Percentiles rank a stretch among this genome's conserved stretches.
phyloP scores from a whole-genome alignment of 2,797 vertebrate species.

The Aeoliscus strigatus region DNA sequence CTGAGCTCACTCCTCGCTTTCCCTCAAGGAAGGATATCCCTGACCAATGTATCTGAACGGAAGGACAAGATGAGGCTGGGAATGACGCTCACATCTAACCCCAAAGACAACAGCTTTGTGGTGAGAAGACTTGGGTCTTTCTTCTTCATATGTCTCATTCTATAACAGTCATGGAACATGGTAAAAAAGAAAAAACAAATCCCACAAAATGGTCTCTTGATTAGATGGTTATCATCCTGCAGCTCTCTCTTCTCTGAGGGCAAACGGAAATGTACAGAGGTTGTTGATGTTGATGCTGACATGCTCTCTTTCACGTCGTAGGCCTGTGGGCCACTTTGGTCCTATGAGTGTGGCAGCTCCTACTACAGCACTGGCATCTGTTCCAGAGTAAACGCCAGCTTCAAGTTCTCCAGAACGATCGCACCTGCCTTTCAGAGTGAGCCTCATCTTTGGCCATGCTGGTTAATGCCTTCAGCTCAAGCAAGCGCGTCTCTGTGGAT shows the following conservation, averaged over 20 bases:
- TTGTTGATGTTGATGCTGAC: conserved; percentile 14
- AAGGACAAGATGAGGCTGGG: conserved; percentile 99
- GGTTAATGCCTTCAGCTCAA: no score
- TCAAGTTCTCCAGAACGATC: conserved; percentile 93
- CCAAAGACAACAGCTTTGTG: conserved; percentile 95
- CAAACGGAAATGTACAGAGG: conserved; percentile 11
- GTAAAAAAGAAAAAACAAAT: conserved; percentile 25
- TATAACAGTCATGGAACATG: not conserved
- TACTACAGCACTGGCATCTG: conserved; percentile 99
- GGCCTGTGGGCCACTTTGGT: conserved; percentile 98
- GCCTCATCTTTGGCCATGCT: no score
- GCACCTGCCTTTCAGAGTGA: conserved; percentile 95
- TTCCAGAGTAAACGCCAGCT: conserved; percentile 91
- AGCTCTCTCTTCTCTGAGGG: conserved; percentile 7
- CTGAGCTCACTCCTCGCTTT: conserved; percentile 44
- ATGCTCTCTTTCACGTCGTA: conserved; percentile 55
- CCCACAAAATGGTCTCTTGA: conserved; percentile 35
- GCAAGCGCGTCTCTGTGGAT: not conserved
- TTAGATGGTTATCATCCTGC: conserved; percentile 19
- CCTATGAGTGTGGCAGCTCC: conserved; percentile 98
- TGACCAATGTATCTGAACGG: conserved; percentile 94
- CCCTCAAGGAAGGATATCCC: conserved; percentile 89
- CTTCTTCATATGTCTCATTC: not conserved
- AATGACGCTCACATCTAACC: conserved; percentile 90
- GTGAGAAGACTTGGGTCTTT: conserved; percentile 70